Conservation (phyloP, 2,797 vertebrate genomes). For the Dicrostonyx torquatus region DNA sequence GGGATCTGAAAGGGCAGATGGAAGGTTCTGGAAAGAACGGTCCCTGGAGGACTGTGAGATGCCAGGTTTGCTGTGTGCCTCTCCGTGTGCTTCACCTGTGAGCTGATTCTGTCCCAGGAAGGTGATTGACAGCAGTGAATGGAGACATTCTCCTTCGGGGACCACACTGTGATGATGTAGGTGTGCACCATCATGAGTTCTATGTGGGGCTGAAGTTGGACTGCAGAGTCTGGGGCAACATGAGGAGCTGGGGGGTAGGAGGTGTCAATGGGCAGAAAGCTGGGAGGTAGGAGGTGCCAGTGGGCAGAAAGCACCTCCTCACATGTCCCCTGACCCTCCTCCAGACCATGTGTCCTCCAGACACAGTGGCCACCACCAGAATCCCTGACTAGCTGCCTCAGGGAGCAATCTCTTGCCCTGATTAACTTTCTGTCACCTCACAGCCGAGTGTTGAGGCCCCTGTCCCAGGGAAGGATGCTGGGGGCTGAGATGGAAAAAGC, state of each 20-base stretch:
- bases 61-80: background rate
- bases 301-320: background rate
- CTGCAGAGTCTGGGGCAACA: background rate
- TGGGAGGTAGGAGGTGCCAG: background rate
- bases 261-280: no score
- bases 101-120: background rate
- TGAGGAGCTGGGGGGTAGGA: background rate
- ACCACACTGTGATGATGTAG: background rate
- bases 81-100: background rate
- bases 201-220: background rate
- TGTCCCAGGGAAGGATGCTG: constrained; percentile 32
- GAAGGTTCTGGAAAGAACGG: background rate
- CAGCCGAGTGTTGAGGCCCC: constrained; percentile 34
- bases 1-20: background rate
- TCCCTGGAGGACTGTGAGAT: rapidly evolving
- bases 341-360: background rate
- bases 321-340: background rate
- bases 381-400: constrained; percentile 33
- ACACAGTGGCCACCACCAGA: background rate
- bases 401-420: constrained; percentile 40
- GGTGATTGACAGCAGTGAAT: background rate
- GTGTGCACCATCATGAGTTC: background rate
- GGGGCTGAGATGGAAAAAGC: constrained; percentile 25
- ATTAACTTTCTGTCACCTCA: background rate
- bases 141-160: background rate